Evolutionary conservation across 2,888 invertebrate species (phyloP).

Genomic region (Spodoptera littoralis): DNA sequence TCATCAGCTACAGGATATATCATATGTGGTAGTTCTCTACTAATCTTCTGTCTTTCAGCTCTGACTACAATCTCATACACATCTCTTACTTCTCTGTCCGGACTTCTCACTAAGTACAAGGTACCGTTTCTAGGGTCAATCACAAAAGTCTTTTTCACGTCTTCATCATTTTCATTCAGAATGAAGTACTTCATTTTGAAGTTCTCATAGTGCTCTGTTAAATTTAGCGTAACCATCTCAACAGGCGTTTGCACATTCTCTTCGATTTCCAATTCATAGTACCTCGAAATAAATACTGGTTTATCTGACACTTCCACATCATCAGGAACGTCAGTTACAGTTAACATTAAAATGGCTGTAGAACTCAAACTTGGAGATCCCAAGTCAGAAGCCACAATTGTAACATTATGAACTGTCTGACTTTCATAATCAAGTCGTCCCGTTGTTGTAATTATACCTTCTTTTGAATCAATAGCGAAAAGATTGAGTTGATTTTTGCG

Average conservation of each 20-base stretch:
- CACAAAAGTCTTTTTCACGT: slow-evolving; percentile 90
- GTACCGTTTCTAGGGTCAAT: slow-evolving; percentile 94
- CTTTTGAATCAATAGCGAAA: slow-evolving; percentile 95
- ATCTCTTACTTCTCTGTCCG: slow-evolving; percentile 92
- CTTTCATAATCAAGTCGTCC: slow-evolving; percentile 92
- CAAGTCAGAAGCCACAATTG: slow-evolving; percentile 94
- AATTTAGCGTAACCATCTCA: slow-evolving; percentile 92
- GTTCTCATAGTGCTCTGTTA: slow-evolving; percentile 91
- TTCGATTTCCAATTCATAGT: slow-evolving; percentile 94
- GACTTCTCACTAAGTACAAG: slow-evolving; percentile 91
- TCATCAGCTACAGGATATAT: slow-evolving; percentile 94
- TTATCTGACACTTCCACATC: slow-evolving; percentile 83
- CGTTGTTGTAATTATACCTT: slow-evolving; percentile 94
- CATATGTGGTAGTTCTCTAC: slow-evolving; percentile 92
- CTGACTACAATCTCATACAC: slow-evolving; percentile 89
- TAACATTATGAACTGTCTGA: slow-evolving; percentile 91
- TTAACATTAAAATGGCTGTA: slow-evolving; percentile 92
- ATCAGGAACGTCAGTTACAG: slow-evolving; percentile 91
- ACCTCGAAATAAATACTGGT: slow-evolving; percentile 90
- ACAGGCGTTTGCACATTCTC: slow-evolving; percentile 94
- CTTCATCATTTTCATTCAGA: slow-evolving; percentile 89
- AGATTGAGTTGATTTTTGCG: slow-evolving; percentile 90
- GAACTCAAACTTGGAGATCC: slow-evolving; percentile 95
- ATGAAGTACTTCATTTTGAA: slow-evolving; percentile 91
- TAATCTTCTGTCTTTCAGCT: slow-evolving; percentile 88